Conservation (phyloP, 2,797 vertebrate species). For the Sus cebifrons region DNA sequence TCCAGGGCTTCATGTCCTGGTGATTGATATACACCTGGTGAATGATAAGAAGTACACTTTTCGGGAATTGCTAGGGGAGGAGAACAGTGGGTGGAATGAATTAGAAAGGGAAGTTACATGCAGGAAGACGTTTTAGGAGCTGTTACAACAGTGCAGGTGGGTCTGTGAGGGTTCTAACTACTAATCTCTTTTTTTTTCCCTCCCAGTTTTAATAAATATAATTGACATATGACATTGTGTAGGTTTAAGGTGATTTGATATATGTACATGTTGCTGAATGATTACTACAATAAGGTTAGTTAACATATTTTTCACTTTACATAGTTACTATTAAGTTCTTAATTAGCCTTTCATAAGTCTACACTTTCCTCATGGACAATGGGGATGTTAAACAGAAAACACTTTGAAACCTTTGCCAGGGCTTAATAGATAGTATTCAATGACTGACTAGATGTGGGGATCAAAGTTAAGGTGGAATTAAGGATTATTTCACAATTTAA, state of each 20-base stretch:
- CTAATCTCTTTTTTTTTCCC: background rate
- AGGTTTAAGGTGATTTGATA: conserved; percentile 11
- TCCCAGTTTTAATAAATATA: background rate
- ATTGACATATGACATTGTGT: background rate
- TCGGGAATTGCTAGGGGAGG: background rate
- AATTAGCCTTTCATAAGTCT: conserved; percentile 30
- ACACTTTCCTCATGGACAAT: background rate
- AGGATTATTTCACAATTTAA: conserved; percentile 61
- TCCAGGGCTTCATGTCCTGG: background rate
- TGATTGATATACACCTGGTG: background rate
- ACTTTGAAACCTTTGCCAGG: conserved; percentile 41
- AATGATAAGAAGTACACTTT: background rate
- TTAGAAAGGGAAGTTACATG: background rate
- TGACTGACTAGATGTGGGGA: conserved; percentile 20
- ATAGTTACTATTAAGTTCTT: background rate
- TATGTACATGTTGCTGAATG: background rate
- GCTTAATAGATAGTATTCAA: conserved; percentile 28
- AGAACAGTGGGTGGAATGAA: background rate
- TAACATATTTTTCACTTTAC: background rate
- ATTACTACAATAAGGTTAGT: background rate
- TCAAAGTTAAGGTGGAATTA: conserved; percentile 63
- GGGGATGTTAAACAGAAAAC: conserved; percentile 41
- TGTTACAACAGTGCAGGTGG: background rate
- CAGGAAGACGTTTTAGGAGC: conserved; percentile 12
- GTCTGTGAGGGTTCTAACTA: conserved; percentile 29